Evolutionary conservation across 2,888 invertebrate species (phyloP).

Genomic region (Ophion ellenae): DNA sequence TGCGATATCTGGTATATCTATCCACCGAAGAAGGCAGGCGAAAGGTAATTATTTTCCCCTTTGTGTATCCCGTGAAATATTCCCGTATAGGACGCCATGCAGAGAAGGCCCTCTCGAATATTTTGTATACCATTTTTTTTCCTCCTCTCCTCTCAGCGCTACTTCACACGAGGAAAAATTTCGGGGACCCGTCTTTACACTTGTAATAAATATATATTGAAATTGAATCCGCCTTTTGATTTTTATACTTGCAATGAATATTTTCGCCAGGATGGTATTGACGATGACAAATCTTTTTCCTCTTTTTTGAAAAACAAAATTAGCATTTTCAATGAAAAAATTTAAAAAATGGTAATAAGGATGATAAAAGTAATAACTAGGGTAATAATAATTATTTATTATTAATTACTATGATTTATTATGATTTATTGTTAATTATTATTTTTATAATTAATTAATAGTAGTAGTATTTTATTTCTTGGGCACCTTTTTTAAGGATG

Average conservation of each 20-base stretch:
- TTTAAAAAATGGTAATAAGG: not conserved
- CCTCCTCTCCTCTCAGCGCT: slow-evolving; percentile 41
- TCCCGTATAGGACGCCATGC: slow-evolving; percentile 75
- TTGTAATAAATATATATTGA: slow-evolving; percentile 22
- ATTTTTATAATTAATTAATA: too few relatives aligned
- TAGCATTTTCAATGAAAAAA: not conserved
- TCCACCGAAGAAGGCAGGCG: slow-evolving; percentile 71
- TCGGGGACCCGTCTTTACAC: slow-evolving; percentile 4
- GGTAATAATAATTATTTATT: too few relatives aligned
- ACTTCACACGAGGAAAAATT: slow-evolving; percentile 39
- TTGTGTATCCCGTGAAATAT: slow-evolving; percentile 75
- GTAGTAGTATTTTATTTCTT: too few relatives aligned
- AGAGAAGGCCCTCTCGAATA: slow-evolving; percentile 70
- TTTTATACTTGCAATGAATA: not conserved
- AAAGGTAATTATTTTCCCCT: slow-evolving; percentile 80
- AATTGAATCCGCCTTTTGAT: not conserved
- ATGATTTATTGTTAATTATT: too few relatives aligned
- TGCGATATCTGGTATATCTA: slow-evolving; percentile 53
- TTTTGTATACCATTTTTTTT: slow-evolving; percentile 38
- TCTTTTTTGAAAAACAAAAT: not conserved
- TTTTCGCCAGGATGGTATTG: not conserved
- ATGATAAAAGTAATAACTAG: not conserved
- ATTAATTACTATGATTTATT: too few relatives aligned
- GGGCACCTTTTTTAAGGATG: too few relatives aligned
- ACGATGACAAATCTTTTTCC: not conserved